Evolutionary conservation across 2,797 vertebrate genomes (phyloP).

Genomic region (Yasuhikotakia modesta): DNA sequence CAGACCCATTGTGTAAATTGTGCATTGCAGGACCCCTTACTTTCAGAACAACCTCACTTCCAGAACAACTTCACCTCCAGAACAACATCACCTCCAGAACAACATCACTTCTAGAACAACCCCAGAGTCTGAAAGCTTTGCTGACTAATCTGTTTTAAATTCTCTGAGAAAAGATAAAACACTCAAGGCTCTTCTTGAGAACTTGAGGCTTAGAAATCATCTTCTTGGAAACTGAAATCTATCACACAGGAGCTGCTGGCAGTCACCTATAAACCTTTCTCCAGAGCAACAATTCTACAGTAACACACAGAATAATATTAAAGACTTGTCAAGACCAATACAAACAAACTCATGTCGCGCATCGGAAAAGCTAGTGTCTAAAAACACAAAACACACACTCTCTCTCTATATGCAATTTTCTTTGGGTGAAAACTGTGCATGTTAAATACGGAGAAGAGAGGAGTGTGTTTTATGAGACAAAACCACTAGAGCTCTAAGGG

Average conservation of each 20-base stretch:
- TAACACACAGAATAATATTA: constrained; percentile 4
- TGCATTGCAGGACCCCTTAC: neutral
- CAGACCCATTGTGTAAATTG: neutral
- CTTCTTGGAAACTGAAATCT: neutral
- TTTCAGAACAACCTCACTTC: no score
- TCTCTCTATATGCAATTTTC: neutral
- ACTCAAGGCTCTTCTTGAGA: neutral
- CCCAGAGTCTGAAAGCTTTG: neutral
- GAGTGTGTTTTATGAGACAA: neutral
- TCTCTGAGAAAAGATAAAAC: neutral
- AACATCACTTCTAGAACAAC: no score
- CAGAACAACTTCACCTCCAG: no score
- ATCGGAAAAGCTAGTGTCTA: neutral
- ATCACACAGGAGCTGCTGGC: constrained; percentile 1
- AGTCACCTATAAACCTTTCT: neutral
- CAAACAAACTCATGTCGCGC: neutral
- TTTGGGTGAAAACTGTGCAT: neutral
- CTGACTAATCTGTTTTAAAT: neutral
- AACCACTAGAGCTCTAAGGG: constrained; percentile 9
- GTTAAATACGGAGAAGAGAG: neutral
- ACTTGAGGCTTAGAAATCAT: neutral
- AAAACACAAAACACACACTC: neutral
- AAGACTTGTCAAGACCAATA: neutral
- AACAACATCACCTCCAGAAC: no score
- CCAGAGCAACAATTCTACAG: neutral